Percentiles rank a stretch among this genome's conserved stretches.
Evolutionary conservation across 1,140 invertebrate species (phyloP).

Genomic region (Idris sp.): DNA sequence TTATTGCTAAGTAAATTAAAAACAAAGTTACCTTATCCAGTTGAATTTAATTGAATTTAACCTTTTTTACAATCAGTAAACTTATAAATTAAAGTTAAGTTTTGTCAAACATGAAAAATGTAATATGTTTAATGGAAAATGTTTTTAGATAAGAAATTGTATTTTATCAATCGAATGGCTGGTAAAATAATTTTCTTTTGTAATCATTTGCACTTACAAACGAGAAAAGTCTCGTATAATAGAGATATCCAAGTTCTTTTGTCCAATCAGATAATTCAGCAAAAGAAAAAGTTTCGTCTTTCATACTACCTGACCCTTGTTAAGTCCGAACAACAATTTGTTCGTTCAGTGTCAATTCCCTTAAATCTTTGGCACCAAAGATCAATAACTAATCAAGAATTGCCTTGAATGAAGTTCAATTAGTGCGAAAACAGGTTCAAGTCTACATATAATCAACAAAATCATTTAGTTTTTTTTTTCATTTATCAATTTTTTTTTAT

Average conservation of each 20-base stretch:
- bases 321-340: slow-evolving; percentile 6
- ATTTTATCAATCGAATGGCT: slow-evolving; percentile 16
- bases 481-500: no score
- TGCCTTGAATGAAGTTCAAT: background rate
- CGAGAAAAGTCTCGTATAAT: slow-evolving; percentile 8
- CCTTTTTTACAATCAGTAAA: no score
- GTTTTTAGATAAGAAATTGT: no score
- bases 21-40: no score
- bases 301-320: slow-evolving; percentile 6
- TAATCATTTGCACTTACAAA: slow-evolving; percentile 8
- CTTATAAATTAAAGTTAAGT: no score
- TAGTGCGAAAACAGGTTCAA: background rate
- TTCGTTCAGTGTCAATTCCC: background rate
- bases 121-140: no score
- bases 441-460: slow-evolving; percentile 2
- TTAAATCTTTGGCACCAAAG: background rate
- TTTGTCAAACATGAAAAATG: no score
- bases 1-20: no score
- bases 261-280: slow-evolving; percentile 1
- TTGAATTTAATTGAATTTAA: no score
- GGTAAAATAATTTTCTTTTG: background rate
- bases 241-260: slow-evolving; percentile 9
- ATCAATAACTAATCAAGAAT: slow-evolving; percentile 13
- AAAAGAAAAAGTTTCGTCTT: slow-evolving; percentile 7
- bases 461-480: background rate